Percentiles rank a stretch among this genome's conserved stretches.
phyloP scores from a whole-genome alignment of 2,888 invertebrate genomes.

The Coleophora deauratella region DNA sequence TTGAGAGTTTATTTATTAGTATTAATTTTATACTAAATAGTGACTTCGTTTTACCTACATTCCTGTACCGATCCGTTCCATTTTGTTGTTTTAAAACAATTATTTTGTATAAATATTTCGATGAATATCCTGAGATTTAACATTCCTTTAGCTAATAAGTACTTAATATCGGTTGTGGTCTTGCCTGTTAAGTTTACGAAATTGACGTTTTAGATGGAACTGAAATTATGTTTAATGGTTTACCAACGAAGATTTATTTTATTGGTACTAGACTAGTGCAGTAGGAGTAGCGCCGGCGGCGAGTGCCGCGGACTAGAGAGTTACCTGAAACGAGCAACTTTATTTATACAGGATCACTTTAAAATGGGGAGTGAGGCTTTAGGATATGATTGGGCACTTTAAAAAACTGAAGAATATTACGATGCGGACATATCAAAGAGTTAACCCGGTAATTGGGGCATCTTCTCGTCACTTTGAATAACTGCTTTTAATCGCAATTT shows the following conservation, averaged over 20 bases:
- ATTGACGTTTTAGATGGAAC: slow-evolving; percentile 62
- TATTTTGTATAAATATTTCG: slow-evolving; percentile 4
- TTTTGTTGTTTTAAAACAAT: slow-evolving; percentile 30
- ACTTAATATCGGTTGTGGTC: slow-evolving; percentile 76
- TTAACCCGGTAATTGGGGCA: too few species aligned
- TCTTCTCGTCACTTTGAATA: too few species aligned
- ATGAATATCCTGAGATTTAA: slow-evolving; percentile 36
- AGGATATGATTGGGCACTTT: too few species aligned
- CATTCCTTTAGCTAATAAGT: slow-evolving; percentile 73
- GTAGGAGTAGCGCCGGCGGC: slow-evolving; percentile 25
- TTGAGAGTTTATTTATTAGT: background rate
- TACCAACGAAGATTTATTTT: slow-evolving; percentile 67
- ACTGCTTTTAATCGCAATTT: too few species aligned
- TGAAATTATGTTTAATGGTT: slow-evolving; percentile 54
- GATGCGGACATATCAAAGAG: too few species aligned
- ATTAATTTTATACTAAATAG: slow-evolving; percentile 1
- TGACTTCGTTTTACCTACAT: background rate
- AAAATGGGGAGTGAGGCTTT: background rate
- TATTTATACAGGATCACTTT: slow-evolving; percentile 36
- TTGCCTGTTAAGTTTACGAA: slow-evolving; percentile 74
- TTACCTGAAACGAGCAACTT: slow-evolving; percentile 67
- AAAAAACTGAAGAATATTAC: too few species aligned
- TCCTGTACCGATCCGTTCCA: slow-evolving; percentile 37
- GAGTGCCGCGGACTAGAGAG: slow-evolving; percentile 47
- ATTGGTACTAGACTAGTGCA: slow-evolving; percentile 53